A percentile compares a stretch with the other conserved stretches of the same genome.
These are phyloP conservation scores for Leucoraja ocellata DNA, from an alignment of 2,797 vertebrate genomes.

Conservation along the genomic window DNA sequence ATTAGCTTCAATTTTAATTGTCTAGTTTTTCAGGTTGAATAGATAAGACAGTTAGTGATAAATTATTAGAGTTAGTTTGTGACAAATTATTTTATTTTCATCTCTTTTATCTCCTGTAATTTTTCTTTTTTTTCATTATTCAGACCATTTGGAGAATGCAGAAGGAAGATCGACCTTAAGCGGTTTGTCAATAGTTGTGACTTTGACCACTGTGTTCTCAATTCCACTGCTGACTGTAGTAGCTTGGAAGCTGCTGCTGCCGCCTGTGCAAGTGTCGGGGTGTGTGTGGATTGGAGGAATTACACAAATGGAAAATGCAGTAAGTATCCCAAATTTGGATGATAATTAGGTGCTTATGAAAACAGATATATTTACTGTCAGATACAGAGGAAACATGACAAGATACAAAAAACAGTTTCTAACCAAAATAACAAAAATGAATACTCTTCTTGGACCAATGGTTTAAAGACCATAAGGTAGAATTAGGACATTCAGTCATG, in stretches of 20 bases:
- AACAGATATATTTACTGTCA: neutral
- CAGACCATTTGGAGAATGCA: conserved; percentile 26
- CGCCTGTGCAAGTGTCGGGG: neutral
- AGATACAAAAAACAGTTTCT: neutral
- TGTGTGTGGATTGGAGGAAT: conserved; percentile 15
- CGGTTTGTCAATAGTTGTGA: neutral
- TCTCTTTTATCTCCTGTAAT: no score
- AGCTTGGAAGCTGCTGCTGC: neutral
- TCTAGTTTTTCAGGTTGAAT: neutral
- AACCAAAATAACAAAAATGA: neutral
- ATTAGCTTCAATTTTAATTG: neutral
- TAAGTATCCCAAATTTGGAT: neutral
- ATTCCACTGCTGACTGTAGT: neutral
- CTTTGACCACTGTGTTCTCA: neutral
- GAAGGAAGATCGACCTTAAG: neutral
- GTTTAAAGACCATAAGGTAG: neutral
- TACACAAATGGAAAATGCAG: conserved; percentile 23
- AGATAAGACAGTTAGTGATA: neutral
- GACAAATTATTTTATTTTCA: neutral
- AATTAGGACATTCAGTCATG: neutral
- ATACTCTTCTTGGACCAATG: neutral
- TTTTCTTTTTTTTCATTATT: neutral
- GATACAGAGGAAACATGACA: no score
- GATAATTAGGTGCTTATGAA: neutral
- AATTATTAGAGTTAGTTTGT: neutral